A percentile compares a stretch with the other conserved stretches of the same genome.
phyloP scores from a whole-genome alignment of 2,888 invertebrate genomes.

The Acanthacorydalis orientalis region DNA sequence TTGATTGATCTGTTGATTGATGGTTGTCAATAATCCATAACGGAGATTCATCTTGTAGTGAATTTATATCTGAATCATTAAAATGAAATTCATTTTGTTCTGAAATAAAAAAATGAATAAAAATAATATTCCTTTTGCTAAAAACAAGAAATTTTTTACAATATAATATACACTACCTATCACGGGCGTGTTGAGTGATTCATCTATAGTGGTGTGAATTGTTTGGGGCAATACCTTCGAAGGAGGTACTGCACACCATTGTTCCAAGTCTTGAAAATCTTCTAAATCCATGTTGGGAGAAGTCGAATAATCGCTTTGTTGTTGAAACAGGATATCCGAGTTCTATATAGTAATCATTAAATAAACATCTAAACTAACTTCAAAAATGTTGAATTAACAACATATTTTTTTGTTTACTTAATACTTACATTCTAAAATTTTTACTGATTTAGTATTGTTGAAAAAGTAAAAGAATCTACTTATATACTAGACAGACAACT shows the following conservation, averaged over 20 bases:
- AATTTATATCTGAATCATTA: background rate
- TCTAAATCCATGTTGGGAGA: constrained; percentile 2
- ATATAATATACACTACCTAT: background rate
- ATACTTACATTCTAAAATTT: no score
- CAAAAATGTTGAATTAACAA: no score
- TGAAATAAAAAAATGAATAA: background rate
- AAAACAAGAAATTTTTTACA: background rate
- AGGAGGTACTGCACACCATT: constrained; percentile 2
- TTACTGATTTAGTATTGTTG: no score
- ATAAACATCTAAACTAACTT: no score
- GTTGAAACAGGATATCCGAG: background rate
- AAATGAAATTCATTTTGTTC: background rate
- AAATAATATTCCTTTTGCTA: background rate
- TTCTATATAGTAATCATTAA: no score
- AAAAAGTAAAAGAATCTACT: no score
- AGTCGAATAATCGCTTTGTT: background rate
- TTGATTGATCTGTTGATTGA: no score
- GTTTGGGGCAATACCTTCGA: background rate
- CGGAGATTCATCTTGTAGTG: no score
- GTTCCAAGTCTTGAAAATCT: constrained; percentile 4
- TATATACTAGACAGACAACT: no score
- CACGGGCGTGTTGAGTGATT: constrained; percentile 1
- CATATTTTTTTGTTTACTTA: no score
- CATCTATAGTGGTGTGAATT: constrained; percentile 1
- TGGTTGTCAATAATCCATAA: no score